Evolutionary conservation across 2,797 vertebrate species (phyloP), one percentile per base, ranked within the genome.

Genomic region (Notolabrus celidotus): DNA sequence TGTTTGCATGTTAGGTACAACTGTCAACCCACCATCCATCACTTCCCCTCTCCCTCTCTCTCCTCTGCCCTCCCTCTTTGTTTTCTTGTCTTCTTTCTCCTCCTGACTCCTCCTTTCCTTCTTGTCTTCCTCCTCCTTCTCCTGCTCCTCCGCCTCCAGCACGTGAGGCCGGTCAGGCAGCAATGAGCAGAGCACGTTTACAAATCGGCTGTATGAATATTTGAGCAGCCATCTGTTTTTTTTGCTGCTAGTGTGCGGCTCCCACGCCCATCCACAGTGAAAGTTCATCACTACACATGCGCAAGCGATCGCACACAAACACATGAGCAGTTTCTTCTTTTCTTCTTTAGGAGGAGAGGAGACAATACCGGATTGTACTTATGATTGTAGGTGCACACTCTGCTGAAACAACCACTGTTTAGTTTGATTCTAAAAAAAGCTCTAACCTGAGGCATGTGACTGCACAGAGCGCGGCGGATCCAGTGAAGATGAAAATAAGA

Each of bases 131-230:
- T 46, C 43, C 15, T 60, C 47, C 25, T 42, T 34, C 29, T 56
- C 25, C 38, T 22, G 20, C 22, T 36, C 50, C 25, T 57, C 25
- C 39, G 52, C 38, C 19, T 62, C 19, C 59, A 45, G 42, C 72
- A 78, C 14, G 55, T 69, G 81, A 79, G 57, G 25, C 68, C 58
- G 34, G 69, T 67, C 47, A 53, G 39, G 67, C 75, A 68, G 36
- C 53, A 16, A 43, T 62, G 42, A 86, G 58, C 46, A 25, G 52
- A 80, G 58, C 23, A 64, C 38, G 50, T 60, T 77, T 59, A 80
- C 77, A 89, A 84, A 88, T 64, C 19, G 57, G 70, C 57, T 25
- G 25, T 34, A 78, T 86, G 64, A 82, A 85, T 86, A 80, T 81
- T 82, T 75, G 67, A 85, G 71, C 71, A 71, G 71, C 71, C 77